Conservation (phyloP, 2,888 invertebrate species). For the Meliscaeva auricollis region DNA sequence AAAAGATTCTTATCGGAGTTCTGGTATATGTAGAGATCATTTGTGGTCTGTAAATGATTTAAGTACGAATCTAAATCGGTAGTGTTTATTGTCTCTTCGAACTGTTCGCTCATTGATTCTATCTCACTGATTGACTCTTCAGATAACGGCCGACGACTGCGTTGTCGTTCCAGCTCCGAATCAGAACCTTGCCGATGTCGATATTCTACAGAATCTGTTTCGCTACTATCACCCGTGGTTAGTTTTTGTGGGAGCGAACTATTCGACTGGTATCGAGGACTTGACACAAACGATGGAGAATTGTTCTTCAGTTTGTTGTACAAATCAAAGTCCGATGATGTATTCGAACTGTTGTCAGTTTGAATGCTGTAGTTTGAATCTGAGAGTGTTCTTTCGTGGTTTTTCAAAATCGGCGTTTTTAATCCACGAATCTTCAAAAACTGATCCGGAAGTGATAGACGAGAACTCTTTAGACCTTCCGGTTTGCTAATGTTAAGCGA, state of each 20-base stretch:
- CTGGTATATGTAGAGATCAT: slow-evolving; percentile 83
- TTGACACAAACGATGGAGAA: slow-evolving; percentile 80
- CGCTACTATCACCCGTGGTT: slow-evolving; percentile 80
- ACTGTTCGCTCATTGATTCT: slow-evolving; percentile 86
- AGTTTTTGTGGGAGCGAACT: slow-evolving; percentile 80
- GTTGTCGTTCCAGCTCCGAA: slow-evolving; percentile 86
- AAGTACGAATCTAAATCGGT: slow-evolving; percentile 89
- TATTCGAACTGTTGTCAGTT: slow-evolving; percentile 83
- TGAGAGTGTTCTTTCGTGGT: slow-evolving; percentile 82
- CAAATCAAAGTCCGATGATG: slow-evolving; percentile 83
- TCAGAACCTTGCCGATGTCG: slow-evolving; percentile 84
- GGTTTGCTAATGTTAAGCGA: slow-evolving; percentile 81
- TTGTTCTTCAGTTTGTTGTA: slow-evolving; percentile 82
- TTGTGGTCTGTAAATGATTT: slow-evolving; percentile 86
- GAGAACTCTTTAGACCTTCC: slow-evolving; percentile 81
- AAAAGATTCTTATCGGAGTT: slow-evolving; percentile 78
- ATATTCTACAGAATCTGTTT: slow-evolving; percentile 85
- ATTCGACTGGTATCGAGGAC: slow-evolving; percentile 82
- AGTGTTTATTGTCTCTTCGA: slow-evolving; percentile 85
- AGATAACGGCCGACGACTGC: slow-evolving; percentile 90
- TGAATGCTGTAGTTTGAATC: slow-evolving; percentile 84
- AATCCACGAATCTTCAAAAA: slow-evolving; percentile 80
- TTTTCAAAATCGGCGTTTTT: slow-evolving; percentile 79
- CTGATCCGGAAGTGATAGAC: slow-evolving; percentile 83
- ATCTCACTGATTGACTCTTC: slow-evolving; percentile 90